Percentiles rank a stretch among this genome's conserved stretches.
These are phyloP conservation scores for Xylocampa areola DNA, from an alignment of 2,888 invertebrate genomes.

Conservation along the genomic window DNA sequence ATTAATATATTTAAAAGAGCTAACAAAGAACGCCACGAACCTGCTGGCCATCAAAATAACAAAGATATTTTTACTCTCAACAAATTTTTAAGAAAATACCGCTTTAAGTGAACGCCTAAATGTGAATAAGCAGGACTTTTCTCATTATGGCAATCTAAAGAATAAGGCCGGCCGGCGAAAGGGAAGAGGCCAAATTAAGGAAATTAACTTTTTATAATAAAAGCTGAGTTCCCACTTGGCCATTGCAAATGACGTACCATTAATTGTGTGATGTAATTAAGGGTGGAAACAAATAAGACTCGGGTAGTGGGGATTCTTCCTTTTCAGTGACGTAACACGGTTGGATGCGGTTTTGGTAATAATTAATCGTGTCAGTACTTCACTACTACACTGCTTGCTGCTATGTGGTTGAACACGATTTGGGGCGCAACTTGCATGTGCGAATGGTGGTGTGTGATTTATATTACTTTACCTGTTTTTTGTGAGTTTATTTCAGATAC, in stretches of 20 bases:
- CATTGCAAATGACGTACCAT: slow-evolving; percentile 84
- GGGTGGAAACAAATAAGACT: slow-evolving; percentile 69
- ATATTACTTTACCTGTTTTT: slow-evolving; percentile 31
- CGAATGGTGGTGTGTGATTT: slow-evolving; percentile 29
- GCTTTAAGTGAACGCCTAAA: slow-evolving; percentile 69
- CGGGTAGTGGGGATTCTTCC: slow-evolving; percentile 50
- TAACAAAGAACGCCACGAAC: slow-evolving; percentile 24
- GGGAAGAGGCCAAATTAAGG: slow-evolving; percentile 82
- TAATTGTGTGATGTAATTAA: slow-evolving; percentile 83
- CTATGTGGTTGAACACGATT: slow-evolving; percentile 22
- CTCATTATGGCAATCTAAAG: slow-evolving; percentile 75
- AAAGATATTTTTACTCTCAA: slow-evolving; percentile 52
- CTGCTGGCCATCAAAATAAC: slow-evolving; percentile 37
- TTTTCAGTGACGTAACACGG: slow-evolving; percentile 41
- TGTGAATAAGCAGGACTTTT: slow-evolving; percentile 72
- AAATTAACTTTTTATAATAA: slow-evolving; percentile 86
- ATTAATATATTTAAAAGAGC: slow-evolving; percentile 41
- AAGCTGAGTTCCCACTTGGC: slow-evolving; percentile 69
- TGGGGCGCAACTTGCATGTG: slow-evolving; percentile 31
- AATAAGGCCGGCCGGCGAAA: slow-evolving; percentile 69
- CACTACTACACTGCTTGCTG: slow-evolving; percentile 28
- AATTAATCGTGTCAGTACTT: slow-evolving; percentile 48
- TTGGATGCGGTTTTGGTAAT: slow-evolving; percentile 48
- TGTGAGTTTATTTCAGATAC: too few species aligned
- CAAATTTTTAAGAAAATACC: slow-evolving; percentile 65